Base-by-base conservation (phyloP, 2,113 vertebrate genomes). In the Myotis lucifugus region DNA sequence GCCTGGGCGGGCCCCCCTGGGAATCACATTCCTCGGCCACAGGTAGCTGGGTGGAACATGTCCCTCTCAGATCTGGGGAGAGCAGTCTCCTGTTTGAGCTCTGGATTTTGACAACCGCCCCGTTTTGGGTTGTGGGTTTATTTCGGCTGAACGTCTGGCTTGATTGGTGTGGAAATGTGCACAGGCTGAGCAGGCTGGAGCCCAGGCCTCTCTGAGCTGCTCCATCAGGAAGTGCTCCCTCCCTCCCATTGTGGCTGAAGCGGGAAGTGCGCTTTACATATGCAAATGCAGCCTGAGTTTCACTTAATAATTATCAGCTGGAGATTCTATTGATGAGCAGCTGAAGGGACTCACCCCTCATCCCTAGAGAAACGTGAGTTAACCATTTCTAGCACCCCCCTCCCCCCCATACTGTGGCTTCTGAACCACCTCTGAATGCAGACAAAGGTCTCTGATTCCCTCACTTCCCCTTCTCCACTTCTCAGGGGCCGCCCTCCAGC, bases 261-360 rank as follows among this genome's bases (percentile, higher is more conserved):
- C 85, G 94, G 97, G 94, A 97, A 98, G 94, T 9, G 1, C 88
- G 97, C 97, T 98, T 98, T 98, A 97, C 97, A 98, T 98, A 98
- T 98, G 98, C 97, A 98, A 98, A 98, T 98, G 37, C 11, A 73
- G 90, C 97, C 95, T 81, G 97, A 98, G 97, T 98, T 98, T 98
- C 98, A 98, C 98, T 99, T 98, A 98, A 98, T 98, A 98, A 99
- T 98, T 98, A 98, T 98, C 98, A 98, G 97, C 98, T 99, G 98
- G 97, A 98, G 98, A 96, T 92, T 98, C 96, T 98, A 95, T 97
- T 98, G 98, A 98, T 98, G 98, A 98, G 93, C 98, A 98, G 98
- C 98, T 99, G 98, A 98, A 96, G 89, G 97, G 98, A 95, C 98
- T 98, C 97, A 97, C 96, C 96, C 96, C 91, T 93, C 97, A 97